These are phyloP conservation scores for Sebastes schlegelii DNA, from an alignment of 2,113 vertebrate species.

Conservation along the genomic window DNA sequence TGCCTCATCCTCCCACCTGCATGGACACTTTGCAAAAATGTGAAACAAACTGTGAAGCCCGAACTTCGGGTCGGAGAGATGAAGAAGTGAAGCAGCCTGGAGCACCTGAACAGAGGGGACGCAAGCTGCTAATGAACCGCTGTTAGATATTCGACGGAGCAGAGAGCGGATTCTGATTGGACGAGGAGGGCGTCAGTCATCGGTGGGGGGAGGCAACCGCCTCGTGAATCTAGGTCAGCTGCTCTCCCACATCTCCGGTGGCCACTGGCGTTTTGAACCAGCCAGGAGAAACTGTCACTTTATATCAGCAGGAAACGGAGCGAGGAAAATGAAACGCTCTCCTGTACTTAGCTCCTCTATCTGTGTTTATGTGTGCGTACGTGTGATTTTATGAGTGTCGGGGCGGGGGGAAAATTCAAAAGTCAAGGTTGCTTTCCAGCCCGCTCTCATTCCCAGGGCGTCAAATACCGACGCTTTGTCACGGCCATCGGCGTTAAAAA, in stretches of 20 bases:
- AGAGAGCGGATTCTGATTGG: slow-evolving; percentile 59
- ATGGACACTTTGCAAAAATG: slow-evolving; percentile 67
- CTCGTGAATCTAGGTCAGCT: slow-evolving; percentile 73
- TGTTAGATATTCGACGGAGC: slow-evolving; percentile 9
- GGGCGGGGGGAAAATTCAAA: slow-evolving; percentile 20
- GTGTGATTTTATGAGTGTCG: slow-evolving; percentile 45
- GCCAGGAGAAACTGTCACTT: slow-evolving; percentile 73
- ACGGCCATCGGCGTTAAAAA: no score
- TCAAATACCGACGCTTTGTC: no score
- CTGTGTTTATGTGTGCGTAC: slow-evolving; percentile 45
- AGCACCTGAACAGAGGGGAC: slow-evolving; percentile 45
- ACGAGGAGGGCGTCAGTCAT: slow-evolving; percentile 48
- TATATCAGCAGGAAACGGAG: slow-evolving; percentile 71
- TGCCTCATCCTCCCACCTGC: slow-evolving; percentile 59
- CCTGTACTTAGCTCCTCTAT: slow-evolving; percentile 47
- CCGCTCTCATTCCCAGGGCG: no score
- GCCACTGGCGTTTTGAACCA: slow-evolving; percentile 66
- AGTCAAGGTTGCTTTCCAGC: slow-evolving; percentile 56
- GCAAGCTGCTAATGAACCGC: slow-evolving; percentile 44
- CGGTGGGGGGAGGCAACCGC: slow-evolving; percentile 15
- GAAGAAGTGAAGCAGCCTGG: slow-evolving; percentile 24
- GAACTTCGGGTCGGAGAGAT: neutral
- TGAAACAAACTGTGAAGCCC: slow-evolving; percentile 62
- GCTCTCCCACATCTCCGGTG: slow-evolving; percentile 65
- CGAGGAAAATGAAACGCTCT: slow-evolving; percentile 52